Conservation (phyloP, 2,888 invertebrate genomes). For the Luperina testacea region DNA sequence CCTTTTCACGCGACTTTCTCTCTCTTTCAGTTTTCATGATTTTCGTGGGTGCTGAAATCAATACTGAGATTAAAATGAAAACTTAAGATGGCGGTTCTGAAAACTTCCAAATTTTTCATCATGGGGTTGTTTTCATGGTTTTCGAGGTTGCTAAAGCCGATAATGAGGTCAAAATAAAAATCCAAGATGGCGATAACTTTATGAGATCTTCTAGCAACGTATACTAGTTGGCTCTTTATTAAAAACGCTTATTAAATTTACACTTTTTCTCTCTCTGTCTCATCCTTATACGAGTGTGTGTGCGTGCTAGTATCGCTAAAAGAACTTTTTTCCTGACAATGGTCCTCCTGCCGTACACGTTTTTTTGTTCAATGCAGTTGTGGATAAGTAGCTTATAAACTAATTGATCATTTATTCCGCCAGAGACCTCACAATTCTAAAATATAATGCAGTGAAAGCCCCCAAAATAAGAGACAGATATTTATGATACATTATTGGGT, state of each 20-base stretch:
- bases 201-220: not conserved
- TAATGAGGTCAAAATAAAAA: not conserved
- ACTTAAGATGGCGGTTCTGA: not conserved
- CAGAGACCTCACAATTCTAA: no score
- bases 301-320: not conserved
- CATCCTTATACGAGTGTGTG: not conserved
- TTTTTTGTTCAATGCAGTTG: not conserved
- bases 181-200: not conserved
- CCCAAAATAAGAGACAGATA: not conserved
- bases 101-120: not conserved
- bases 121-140: not conserved
- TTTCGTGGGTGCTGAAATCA: not conserved
- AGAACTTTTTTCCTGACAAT: not conserved
- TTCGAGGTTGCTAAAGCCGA: not conserved
- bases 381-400: not conserved
- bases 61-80: not conserved
- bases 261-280: not conserved
- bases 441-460: not conserved
- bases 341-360: no score
- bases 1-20: not conserved
- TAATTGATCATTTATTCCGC: not conserved
- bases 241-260: no score
- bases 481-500: not conserved
- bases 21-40: not conserved
- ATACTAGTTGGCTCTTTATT: not conserved